Percentiles rank a stretch among this genome's conserved stretches.
These are phyloP conservation scores for Sinocyclocheilus anshuiensis DNA, from an alignment of 2,113 vertebrate species.

Conservation along the genomic window DNA sequence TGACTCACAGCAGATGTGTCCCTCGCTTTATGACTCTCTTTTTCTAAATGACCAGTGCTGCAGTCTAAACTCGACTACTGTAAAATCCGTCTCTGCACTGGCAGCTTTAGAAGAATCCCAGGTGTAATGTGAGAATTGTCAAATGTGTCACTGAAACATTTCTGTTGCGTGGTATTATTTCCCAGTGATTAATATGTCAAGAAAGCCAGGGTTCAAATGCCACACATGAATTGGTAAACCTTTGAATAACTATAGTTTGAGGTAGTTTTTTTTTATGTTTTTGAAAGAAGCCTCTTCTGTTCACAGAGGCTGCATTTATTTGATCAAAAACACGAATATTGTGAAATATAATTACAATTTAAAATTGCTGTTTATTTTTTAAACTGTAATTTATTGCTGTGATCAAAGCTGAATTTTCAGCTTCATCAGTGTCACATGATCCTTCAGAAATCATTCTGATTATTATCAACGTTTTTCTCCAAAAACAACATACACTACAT, in stretches of 20 bases:
- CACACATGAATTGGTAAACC: neutral
- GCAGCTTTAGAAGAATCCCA: neutral
- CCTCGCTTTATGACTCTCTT: neutral
- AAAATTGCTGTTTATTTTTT: too few relatives aligned
- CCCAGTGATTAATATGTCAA: neutral
- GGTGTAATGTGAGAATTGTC: neutral
- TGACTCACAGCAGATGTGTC: neutral
- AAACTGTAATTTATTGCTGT: too few relatives aligned
- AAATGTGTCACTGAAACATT: neutral
- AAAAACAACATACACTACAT: too few relatives aligned
- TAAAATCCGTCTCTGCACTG: neutral
- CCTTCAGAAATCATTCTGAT: too few relatives aligned
- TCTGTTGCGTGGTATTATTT: neutral
- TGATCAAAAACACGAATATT: neutral
- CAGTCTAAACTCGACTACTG: neutral
- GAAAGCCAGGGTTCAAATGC: neutral
- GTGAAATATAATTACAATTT: too few relatives aligned
- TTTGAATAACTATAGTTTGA: neutral
- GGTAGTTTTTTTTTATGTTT: neutral
- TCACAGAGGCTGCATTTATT: neutral
- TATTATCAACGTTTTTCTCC: too few relatives aligned
- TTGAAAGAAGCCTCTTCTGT: neutral
- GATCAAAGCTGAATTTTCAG: too few relatives aligned
- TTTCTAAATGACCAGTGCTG: constrained; percentile 10
- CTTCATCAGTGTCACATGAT: too few relatives aligned